Base-by-base conservation (phyloP, 1,140 invertebrate species). In the Drosophila guanche region DNA sequence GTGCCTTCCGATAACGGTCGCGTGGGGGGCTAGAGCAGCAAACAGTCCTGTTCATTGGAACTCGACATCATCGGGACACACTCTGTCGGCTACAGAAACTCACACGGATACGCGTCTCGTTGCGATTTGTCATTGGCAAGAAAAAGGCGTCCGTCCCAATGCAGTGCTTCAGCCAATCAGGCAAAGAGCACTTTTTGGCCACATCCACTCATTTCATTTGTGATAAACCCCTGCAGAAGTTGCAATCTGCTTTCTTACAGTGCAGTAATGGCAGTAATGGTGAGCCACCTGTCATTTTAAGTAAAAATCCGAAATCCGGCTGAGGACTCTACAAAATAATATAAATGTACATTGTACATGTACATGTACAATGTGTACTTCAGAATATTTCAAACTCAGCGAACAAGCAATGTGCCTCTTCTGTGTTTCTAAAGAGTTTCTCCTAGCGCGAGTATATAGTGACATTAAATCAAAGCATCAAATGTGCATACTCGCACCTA, bases 131-230 rank as follows among this genome's bases (percentile, higher is more conserved):
- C 47, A 74, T 83, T 83, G 37, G 20, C 46, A 72, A 67, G 47
- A 69, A 53, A 74, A 75, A 76, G 57, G 43, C 57, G 27, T 37
- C 33, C 7, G 25, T 48, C 33, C 29, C 37, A 37, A 23, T 27
- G 52, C 53, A 62, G 51, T 25, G 47, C 45, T 50, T 58, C 51
- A 54, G 63, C 79, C 80, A 83, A 85, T 83, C 79, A 70, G 63
- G 62, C 52, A 54, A 58, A 61, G 42, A 77, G 27, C 61, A 51
- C 14, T 59, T 60, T 70, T 41, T 54, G 68, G 66, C 68, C 66
- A 71, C 43, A 54, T 40, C 48, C 33, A 41, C 41, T 59, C 22
- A 47, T 47, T 27, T 25, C 33, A 29, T 33, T 33, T 53, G 48
- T 25, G 4, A 16, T 33, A 42, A 22, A 40, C 53, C 45, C 45